Evolutionary conservation across 2,888 invertebrate genomes (phyloP), one percentile per base, ranked within the genome.

Genomic region (Eumerus sabulonum): DNA sequence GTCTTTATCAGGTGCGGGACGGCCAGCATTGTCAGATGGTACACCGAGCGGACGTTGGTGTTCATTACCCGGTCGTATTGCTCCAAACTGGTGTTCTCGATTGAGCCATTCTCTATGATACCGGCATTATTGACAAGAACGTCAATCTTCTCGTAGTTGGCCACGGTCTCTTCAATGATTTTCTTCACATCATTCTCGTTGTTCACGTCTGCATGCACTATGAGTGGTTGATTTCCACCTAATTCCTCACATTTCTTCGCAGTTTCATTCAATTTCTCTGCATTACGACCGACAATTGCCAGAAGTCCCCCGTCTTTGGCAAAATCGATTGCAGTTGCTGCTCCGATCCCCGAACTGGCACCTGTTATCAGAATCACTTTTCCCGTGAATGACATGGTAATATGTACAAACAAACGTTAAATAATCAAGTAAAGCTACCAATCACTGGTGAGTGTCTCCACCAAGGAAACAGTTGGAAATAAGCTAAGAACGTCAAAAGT

Each of bases 121-220:
- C 98, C 98, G 54, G 98, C 98, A 90, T 95, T 96, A 87, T 98
- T 96, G 0, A 96, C 91, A 44, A 96, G 88, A 35, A 96, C 91
- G 89, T 96, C 94, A 7, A 96, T 87, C 85, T 91, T 92, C 0
- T 92, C 91, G 85, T 91, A 94, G 79, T 92, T 91, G 13, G 91
- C 89, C 9, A 96, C 88, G 0, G 95, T 93, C 14, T 90, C 88
- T 44, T 93, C 91, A 0, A 96, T 86, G 82, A 96, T 91, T 13
- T 90, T 90, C 84, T 92, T 91, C 5, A 84, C 84, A 47, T 86
- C 85, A 0, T 92, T 90, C 82, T 95, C 94, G 9, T 86, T 84
- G 12, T 86, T 88, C 86, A 95, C 94, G 72, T 92, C 92, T 2
- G 92, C 93, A 82, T 94, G 88, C 19, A 92, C 88, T 13, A 94